These are phyloP conservation scores for Eupeodes latifasciatus DNA, from an alignment of 2,888 invertebrate species.

Conservation along the genomic window DNA sequence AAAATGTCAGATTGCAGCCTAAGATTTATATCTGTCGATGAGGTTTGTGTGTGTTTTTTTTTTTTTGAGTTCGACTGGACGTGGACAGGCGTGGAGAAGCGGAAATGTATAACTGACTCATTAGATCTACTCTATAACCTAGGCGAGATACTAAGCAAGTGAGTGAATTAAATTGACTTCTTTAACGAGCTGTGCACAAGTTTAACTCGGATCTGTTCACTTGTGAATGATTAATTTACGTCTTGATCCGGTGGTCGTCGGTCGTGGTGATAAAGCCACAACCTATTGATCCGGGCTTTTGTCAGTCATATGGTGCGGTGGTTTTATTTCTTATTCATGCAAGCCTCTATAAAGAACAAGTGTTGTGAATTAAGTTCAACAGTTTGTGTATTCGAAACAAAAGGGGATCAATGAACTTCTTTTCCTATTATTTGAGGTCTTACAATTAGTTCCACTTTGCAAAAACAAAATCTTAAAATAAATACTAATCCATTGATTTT, in stretches of 20 bases:
- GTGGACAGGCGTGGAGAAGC: conserved; percentile 3
- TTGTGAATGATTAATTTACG: conserved; percentile 63
- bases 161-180: conserved; percentile 53
- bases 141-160: conserved; percentile 29
- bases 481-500: conserved; percentile 49
- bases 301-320: background rate
- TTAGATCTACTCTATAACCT: conserved; percentile 19
- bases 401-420: conserved; percentile 57
- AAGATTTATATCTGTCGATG: conserved; percentile 16
- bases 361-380: background rate
- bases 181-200: conserved; percentile 50
- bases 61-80: background rate
- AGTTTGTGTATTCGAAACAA: background rate
- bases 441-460: conserved; percentile 13
- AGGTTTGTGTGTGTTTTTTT: background rate
- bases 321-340: background rate
- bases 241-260: conserved; percentile 2
- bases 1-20: conserved; percentile 50
- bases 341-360: background rate
- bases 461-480: background rate
- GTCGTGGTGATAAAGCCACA: too few relatives aligned
- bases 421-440: background rate
- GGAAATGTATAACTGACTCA: conserved; percentile 52
- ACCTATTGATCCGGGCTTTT: background rate
- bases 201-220: conserved; percentile 49